Percentiles rank a stretch among this genome's conserved stretches.
Conservation (phyloP, 2,888 invertebrate species). For the Cephus spinipes region DNA sequence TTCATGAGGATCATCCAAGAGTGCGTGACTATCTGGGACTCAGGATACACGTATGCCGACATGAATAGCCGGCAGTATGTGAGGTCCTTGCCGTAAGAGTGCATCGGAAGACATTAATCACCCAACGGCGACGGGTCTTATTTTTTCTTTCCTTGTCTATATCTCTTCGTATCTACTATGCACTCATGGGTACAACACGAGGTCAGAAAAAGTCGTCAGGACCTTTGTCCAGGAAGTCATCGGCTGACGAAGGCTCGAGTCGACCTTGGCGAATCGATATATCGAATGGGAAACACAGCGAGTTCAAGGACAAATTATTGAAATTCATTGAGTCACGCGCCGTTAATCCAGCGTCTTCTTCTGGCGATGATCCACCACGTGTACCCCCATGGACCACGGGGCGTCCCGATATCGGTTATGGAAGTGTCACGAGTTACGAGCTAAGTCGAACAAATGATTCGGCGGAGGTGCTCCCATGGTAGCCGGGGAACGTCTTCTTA, state of each 20-base stretch:
- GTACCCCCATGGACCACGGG: neutral
- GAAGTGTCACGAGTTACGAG: slow-evolving; percentile 37
- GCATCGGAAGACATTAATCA: slow-evolving; percentile 54
- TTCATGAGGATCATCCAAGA: neutral
- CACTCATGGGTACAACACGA: neutral
- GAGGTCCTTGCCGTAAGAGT: slow-evolving; percentile 32
- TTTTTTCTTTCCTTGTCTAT: neutral
- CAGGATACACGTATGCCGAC: slow-evolving; percentile 32
- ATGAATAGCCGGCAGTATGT: slow-evolving; percentile 49
- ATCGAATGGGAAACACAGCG: neutral
- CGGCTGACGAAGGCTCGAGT: neutral
- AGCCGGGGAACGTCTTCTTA: slow-evolving; percentile 42
- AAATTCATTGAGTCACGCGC: neutral
- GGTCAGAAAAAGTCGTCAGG: neutral
- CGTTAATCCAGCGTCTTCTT: neutral
- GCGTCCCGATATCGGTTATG: slow-evolving; percentile 34
- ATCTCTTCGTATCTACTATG: slow-evolving; percentile 7
- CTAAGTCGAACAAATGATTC: slow-evolving; percentile 37
- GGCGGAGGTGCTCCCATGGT: slow-evolving; percentile 28
- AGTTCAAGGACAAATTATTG: neutral
- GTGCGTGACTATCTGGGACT: slow-evolving; percentile 1
- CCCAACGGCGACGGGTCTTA: slow-evolving; percentile 42
- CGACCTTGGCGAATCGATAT: neutral
- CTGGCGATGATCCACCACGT: slow-evolving; percentile 20
- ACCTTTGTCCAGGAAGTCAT: neutral